Evolutionary conservation across 1,140 invertebrate genomes (phyloP).

Genomic region (Oreohelix idahoensis): DNA sequence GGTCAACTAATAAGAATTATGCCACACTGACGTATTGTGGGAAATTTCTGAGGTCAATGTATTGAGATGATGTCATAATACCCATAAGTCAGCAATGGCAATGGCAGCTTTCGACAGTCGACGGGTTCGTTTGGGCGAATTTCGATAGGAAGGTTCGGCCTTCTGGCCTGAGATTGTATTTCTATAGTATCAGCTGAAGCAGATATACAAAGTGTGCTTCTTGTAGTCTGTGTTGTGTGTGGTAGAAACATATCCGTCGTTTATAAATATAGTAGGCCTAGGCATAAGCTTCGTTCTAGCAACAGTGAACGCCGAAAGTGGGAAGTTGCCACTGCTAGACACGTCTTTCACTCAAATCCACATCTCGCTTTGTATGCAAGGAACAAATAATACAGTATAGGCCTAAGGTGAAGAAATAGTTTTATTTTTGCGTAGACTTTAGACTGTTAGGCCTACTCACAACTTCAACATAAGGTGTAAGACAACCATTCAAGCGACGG

Average conservation of each 20-base stretch:
- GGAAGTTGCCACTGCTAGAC: too few species aligned
- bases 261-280: neutral
- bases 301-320: neutral
- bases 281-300: neutral
- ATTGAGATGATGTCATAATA: constrained; percentile 36
- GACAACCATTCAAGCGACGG: neutral
- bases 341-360: too few species aligned
- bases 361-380: too few species aligned
- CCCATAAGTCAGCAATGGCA: constrained; percentile 24
- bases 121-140: neutral
- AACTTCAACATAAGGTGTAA: neutral
- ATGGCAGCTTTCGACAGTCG: constrained; percentile 16
- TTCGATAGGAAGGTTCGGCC: neutral
- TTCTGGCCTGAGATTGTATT: neutral
- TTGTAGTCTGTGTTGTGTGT: neutral
- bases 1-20: neutral
- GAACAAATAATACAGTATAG: too few species aligned
- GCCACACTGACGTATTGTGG: neutral
- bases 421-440: too few species aligned
- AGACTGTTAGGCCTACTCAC: too few species aligned
- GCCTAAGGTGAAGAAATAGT: too few species aligned
- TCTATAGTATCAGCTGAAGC: neutral
- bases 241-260: neutral
- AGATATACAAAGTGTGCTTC: neutral
- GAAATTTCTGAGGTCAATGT: neutral